Conservation (phyloP, 1,140 invertebrate species). For the Apolygus lucorum region DNA sequence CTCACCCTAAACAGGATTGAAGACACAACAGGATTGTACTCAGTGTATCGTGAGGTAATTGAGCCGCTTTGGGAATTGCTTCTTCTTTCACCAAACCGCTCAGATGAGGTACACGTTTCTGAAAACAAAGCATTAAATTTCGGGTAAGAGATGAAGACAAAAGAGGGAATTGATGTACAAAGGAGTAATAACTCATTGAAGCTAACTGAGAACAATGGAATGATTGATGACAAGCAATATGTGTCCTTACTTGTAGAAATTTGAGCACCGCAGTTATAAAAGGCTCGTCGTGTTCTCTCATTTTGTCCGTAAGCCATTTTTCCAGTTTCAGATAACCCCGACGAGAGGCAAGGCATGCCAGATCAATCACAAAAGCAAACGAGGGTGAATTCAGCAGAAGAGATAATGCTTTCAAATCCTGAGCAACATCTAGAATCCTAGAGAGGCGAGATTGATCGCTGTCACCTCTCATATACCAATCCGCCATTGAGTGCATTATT, state of each 20-base stretch:
- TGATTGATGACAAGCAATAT: not conserved
- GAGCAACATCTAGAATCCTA: constrained; percentile 90
- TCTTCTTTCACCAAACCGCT: constrained; percentile 72
- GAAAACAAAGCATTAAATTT: constrained; percentile 41
- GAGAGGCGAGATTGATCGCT: constrained; percentile 88
- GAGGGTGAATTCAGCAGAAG: constrained; percentile 86
- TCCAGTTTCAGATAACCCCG: constrained; percentile 96
- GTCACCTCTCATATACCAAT: constrained; percentile 88
- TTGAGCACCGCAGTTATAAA: constrained; percentile 79
- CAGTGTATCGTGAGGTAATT: constrained; percentile 80
- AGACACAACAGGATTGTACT: constrained; percentile 78
- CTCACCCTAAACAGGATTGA: constrained; percentile 57
- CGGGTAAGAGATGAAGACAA: too few relatives aligned
- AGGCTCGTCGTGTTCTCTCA: constrained; percentile 83
- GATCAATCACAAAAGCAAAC: constrained; percentile 93
- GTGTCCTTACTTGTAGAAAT: constrained; percentile 48
- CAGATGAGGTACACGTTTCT: constrained; percentile 77
- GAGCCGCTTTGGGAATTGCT: constrained; percentile 63
- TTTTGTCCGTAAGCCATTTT: constrained; percentile 97
- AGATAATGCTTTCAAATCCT: constrained; percentile 91
- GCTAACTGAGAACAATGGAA: too few relatives aligned
- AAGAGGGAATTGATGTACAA: not conserved
- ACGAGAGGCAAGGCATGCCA: constrained; percentile 91
- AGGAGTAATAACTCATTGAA: not conserved
- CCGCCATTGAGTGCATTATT: constrained; percentile 94